Conservation (phyloP, 2,113 vertebrate species). For the Brachyhypopomus occidentalis region DNA sequence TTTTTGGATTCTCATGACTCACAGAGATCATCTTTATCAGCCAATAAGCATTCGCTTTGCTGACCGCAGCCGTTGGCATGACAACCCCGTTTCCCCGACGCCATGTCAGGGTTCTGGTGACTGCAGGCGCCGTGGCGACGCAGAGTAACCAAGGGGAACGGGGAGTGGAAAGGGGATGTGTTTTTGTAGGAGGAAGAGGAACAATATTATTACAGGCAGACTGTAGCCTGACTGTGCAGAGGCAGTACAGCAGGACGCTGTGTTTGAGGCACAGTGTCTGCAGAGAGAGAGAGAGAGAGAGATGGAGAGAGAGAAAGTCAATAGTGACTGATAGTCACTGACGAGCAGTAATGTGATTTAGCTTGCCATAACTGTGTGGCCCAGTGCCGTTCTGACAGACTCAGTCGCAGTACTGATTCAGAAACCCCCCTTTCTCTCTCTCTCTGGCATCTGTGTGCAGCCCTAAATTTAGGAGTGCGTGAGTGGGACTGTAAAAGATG, state of each 20-base stretch:
- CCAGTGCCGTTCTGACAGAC: background rate
- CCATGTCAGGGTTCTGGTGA: constrained; percentile 55
- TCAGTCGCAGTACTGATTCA: background rate
- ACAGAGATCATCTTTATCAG: constrained; percentile 41
- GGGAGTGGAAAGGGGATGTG: constrained; percentile 51
- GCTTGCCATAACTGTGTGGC: constrained; percentile 1
- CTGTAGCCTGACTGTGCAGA: constrained; percentile 42
- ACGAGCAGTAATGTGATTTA: constrained; percentile 5
- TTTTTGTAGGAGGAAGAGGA: constrained; percentile 55
- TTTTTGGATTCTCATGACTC: constrained; percentile 41
- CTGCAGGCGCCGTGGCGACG: constrained; percentile 54
- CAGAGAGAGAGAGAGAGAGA: background rate
- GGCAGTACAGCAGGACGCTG: constrained; percentile 25
- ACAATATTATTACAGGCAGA: constrained; percentile 60
- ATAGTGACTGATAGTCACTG: background rate
- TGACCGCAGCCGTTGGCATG: constrained; percentile 57
- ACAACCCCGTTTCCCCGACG: constrained; percentile 46
- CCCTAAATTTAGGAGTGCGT: too few species aligned
- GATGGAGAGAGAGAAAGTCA: background rate
- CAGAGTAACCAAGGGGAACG: constrained; percentile 51
- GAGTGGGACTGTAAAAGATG: background rate
- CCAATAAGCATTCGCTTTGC: constrained; percentile 47
- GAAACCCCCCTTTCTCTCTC: background rate
- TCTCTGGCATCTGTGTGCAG: background rate
- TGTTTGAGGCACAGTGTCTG: background rate